phyloP scores from a whole-genome alignment of 2,797 vertebrate genomes.

The Zenarchopterus dispar region DNA sequence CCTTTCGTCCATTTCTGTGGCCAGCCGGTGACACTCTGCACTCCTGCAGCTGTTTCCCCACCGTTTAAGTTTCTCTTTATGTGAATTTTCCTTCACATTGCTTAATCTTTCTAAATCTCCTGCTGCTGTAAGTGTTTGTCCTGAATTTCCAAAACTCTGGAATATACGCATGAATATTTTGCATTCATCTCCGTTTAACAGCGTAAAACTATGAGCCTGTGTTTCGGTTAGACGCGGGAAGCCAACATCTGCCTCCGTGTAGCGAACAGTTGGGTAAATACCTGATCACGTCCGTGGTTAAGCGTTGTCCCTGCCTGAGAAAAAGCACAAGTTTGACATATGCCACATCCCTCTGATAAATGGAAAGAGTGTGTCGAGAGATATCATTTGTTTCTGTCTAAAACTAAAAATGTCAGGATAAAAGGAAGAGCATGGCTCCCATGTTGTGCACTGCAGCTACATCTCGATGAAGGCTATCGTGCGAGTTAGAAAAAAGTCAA shows the following conservation, averaged over 20 bases:
- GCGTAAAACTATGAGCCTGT: too few species aligned
- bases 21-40: conserved; percentile 6
- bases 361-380: not conserved
- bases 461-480: too few species aligned
- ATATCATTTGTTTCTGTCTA: not conserved
- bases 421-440: too few species aligned
- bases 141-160: too few species aligned
- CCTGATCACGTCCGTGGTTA: too few species aligned
- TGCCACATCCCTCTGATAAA: not conserved
- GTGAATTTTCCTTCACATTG: not conserved
- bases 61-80: not conserved
- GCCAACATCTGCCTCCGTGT: too few species aligned
- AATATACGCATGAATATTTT: too few species aligned
- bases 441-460: too few species aligned
- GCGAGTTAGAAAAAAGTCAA: not conserved
- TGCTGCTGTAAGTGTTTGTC: not conserved
- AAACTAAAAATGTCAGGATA: too few species aligned
- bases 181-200: too few species aligned
- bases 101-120: not conserved
- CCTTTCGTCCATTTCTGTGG: not conserved
- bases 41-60: conserved; percentile 16
- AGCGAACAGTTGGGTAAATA: too few species aligned
- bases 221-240: too few species aligned
- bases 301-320: not conserved
- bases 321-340: conserved; percentile 14